These are phyloP conservation scores for Megaptera novaeangliae DNA, from an alignment of 2,113 vertebrate genomes.

Conservation along the genomic window DNA sequence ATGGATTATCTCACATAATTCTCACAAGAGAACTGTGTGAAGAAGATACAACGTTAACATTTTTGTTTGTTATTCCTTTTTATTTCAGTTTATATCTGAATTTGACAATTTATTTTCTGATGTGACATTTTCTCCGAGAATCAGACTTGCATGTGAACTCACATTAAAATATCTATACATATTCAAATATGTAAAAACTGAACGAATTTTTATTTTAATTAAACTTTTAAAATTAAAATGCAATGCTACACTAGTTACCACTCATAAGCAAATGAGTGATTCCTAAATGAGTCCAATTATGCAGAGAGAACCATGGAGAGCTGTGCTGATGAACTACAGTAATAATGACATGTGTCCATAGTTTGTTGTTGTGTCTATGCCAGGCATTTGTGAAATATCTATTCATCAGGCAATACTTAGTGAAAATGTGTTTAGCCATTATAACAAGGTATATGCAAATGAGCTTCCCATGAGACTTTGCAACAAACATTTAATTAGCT, in stretches of 20 bases:
- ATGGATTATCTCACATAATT: not conserved
- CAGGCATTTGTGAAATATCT: conserved; percentile 73
- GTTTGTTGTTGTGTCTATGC: conserved; percentile 68
- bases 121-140: conserved; percentile 22
- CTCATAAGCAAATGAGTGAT: conserved; percentile 39
- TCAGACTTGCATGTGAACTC: not conserved
- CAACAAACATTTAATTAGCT: conserved; percentile 75
- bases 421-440: conserved; percentile 74
- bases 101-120: conserved; percentile 32
- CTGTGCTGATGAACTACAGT: conserved; percentile 64
- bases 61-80: conserved; percentile 14
- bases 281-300: conserved; percentile 55
- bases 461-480: conserved; percentile 71
- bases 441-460: conserved; percentile 76
- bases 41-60: not conserved
- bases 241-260: conserved; percentile 14
- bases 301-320: conserved; percentile 45
- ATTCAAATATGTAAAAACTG: not conserved
- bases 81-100: not conserved
- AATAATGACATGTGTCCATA: conserved; percentile 68
- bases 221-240: conserved; percentile 36
- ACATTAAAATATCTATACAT: conserved; percentile 3
- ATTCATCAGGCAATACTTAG: conserved; percentile 74
- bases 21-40: not conserved
- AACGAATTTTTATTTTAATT: conserved; percentile 31